These are phyloP conservation scores for Cossypha polioptera DNA, from an alignment of 2,797 vertebrate species.

Conservation along the genomic window DNA sequence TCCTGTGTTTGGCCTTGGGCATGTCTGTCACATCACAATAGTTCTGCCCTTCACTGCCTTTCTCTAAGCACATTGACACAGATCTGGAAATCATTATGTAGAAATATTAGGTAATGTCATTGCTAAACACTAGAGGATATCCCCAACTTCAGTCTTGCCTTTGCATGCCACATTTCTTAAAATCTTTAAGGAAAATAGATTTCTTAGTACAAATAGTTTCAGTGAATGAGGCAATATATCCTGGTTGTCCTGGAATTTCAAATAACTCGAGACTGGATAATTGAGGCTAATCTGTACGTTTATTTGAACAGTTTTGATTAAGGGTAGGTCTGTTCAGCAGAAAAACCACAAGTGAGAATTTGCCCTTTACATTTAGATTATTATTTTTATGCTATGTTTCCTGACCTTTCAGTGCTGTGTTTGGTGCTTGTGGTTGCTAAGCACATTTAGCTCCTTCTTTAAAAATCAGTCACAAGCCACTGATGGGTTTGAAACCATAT, in stretches of 20 bases:
- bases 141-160: neutral
- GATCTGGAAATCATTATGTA: neutral
- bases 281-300: neutral
- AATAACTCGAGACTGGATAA: neutral
- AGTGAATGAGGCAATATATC: neutral
- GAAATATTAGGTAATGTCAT: neutral
- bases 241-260: neutral
- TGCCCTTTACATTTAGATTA: slow-evolving; percentile 53
- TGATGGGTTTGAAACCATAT: neutral
- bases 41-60: neutral
- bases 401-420: slow-evolving; percentile 50
- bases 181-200: neutral
- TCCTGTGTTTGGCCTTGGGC: neutral
- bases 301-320: slow-evolving; percentile 28
- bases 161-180: neutral
- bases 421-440: slow-evolving; percentile 44
- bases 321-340: neutral
- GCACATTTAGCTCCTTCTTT: slow-evolving; percentile 16
- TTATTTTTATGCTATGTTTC: slow-evolving; percentile 52
- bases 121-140: neutral
- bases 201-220: neutral
- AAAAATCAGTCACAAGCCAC: neutral
- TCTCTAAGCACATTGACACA: neutral
- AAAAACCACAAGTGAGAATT: slow-evolving; percentile 39
- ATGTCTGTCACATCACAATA: neutral